A percentile compares a stretch with the other conserved stretches of the same genome.
These are phyloP conservation scores for Ctenopoma multispine DNA, from an alignment of 2,797 vertebrate species.

Conservation along the genomic window DNA sequence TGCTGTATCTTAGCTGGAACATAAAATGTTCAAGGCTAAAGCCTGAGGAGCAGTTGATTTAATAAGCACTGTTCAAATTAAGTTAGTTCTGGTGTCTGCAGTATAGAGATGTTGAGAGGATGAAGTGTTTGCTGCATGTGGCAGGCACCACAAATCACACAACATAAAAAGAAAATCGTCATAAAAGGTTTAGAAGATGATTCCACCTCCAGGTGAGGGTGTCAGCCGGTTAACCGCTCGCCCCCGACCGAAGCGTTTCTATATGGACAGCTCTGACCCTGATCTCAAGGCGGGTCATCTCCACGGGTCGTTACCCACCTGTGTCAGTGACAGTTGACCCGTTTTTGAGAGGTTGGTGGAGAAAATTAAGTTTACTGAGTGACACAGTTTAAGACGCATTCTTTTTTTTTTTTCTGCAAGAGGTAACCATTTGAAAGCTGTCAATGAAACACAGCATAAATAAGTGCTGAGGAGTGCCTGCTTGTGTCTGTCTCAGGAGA, in stretches of 20 bases:
- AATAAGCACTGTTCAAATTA: neutral
- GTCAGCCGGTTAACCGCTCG: constrained; percentile 18
- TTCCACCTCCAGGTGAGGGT: constrained; percentile 16
- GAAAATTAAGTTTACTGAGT: neutral
- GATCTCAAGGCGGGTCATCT: constrained; percentile 27
- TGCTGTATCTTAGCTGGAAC: neutral
- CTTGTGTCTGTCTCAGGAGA: too few relatives aligned
- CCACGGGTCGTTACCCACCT: constrained; percentile 38
- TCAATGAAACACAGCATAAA: neutral
- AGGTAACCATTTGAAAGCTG: constrained; percentile 1
- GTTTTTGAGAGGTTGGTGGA: neutral
- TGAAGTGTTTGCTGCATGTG: neutral
- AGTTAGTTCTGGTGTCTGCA: neutral
- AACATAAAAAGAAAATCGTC: neutral
- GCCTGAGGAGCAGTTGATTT: neutral
- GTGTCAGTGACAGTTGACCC: constrained; percentile 16
- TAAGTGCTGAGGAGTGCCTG: neutral
- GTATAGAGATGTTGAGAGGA: neutral
- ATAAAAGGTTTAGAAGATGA: neutral
- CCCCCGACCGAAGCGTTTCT: constrained; percentile 13
- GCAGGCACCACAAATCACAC: neutral
- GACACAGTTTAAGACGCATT: too few relatives aligned
- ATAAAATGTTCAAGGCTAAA: neutral
- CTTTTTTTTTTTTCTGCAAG: neutral
- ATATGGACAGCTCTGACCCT: constrained; percentile 42